A percentile compares a stretch with the other conserved stretches of the same genome.
Evolutionary conservation across 1,140 invertebrate species (phyloP).

Genomic region (Cylas formicarius): DNA sequence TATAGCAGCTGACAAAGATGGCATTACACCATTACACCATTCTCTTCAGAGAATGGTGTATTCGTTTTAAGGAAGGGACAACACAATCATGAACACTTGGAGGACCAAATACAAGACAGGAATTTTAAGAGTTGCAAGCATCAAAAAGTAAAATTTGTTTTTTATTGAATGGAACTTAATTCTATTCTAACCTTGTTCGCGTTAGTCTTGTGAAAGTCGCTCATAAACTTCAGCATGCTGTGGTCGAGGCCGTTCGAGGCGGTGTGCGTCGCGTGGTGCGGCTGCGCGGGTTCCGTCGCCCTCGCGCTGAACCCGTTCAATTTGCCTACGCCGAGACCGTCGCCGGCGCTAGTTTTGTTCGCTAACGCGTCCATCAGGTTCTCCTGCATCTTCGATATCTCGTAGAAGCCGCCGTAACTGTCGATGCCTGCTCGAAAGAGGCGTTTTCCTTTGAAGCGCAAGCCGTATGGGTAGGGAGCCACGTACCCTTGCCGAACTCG

Average conservation of each 20-base stretch:
- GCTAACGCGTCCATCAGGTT: slow-evolving; percentile 24
- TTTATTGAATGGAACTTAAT: slow-evolving; percentile 9
- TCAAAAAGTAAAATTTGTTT: slow-evolving; percentile 1
- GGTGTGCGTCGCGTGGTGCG: slow-evolving; percentile 13
- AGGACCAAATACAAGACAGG: too few species aligned
- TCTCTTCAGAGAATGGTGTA: too few species aligned
- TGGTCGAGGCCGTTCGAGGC: slow-evolving; percentile 37
- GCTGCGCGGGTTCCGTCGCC: slow-evolving; percentile 5
- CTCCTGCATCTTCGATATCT: slow-evolving; percentile 25
- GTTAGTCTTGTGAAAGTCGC: slow-evolving; percentile 48
- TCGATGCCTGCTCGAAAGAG: slow-evolving; percentile 10
- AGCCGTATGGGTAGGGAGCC: too few species aligned
- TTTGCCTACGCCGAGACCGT: slow-evolving; percentile 5
- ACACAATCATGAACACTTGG: too few species aligned
- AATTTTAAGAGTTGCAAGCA: too few species aligned
- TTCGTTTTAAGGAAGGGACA: too few species aligned
- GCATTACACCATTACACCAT: too few species aligned
- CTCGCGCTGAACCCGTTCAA: slow-evolving; percentile 14
- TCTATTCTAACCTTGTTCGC: slow-evolving; percentile 14
- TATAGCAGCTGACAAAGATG: too few species aligned
- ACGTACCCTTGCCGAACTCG: slow-evolving; percentile 19
- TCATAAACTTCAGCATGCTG: slow-evolving; percentile 54
- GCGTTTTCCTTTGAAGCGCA: neutral
- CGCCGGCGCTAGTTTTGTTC: slow-evolving; percentile 18
- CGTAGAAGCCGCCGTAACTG: slow-evolving; percentile 20